Evolutionary conservation across 2,113 vertebrate species (phyloP).

Genomic region (Opisthocomus hoazin): DNA sequence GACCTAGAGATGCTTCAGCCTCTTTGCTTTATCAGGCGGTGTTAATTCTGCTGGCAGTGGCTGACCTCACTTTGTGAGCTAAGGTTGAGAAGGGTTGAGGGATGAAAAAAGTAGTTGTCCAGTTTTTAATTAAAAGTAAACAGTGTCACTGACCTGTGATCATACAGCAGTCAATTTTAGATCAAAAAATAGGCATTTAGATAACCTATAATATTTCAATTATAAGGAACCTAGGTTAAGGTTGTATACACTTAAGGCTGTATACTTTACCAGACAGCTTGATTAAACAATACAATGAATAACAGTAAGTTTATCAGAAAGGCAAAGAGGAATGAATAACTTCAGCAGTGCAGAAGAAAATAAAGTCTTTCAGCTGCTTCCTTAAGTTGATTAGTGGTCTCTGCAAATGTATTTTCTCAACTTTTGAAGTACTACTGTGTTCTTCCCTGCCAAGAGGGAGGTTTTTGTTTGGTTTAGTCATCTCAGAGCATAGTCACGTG

Average conservation of each 20-base stretch:
- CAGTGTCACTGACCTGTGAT: not conserved
- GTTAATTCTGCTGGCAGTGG: not conserved
- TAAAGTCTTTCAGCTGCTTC: not conserved
- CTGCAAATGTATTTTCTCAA: not conserved
- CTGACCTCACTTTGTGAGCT: not conserved
- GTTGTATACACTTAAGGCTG: not conserved
- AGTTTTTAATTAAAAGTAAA: not conserved
- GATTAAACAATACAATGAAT: not conserved
- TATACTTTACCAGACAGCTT: not conserved
- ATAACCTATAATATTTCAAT: not conserved
- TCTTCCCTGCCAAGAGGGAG: not conserved
- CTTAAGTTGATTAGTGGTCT: not conserved
- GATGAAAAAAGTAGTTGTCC: not conserved
- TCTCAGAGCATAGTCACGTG: not conserved
- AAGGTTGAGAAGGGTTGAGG: not conserved
- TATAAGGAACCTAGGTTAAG: not conserved
- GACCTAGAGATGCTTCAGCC: not conserved
- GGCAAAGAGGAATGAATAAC: not conserved
- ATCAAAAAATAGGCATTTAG: not conserved
- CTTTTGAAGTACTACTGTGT: not conserved
- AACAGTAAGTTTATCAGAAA: not conserved
- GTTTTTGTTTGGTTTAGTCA: not conserved
- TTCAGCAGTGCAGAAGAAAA: not conserved
- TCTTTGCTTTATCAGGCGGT: not conserved
- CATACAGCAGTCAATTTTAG: not conserved